These are phyloP conservation scores for Synanthedon myopaeformis DNA, from an alignment of 2,888 invertebrate genomes.

Conservation along the genomic window DNA sequence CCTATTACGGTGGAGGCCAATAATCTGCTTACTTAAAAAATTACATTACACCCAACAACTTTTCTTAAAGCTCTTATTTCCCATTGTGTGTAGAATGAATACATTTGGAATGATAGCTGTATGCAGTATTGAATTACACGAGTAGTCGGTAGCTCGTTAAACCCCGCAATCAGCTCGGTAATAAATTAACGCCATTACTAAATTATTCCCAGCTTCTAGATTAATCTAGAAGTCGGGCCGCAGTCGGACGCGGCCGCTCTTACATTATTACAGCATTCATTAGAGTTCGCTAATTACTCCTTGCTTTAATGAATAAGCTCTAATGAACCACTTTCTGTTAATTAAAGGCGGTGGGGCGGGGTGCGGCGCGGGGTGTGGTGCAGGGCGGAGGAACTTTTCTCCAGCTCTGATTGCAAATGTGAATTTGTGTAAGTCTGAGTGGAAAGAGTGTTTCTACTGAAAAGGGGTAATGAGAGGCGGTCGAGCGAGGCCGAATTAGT, in stretches of 20 bases:
- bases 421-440: constrained; percentile 69
- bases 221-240: constrained; percentile 66
- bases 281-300: constrained; percentile 91
- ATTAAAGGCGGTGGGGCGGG: constrained; percentile 77
- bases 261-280: constrained; percentile 86
- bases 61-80: too few species aligned
- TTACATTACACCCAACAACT: too few species aligned
- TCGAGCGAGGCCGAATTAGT: constrained; percentile 55
- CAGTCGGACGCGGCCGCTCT: constrained; percentile 68
- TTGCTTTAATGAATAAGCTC: constrained; percentile 91
- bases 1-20: too few species aligned
- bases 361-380: constrained; percentile 13
- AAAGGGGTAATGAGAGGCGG: constrained; percentile 69
- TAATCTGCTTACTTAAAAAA: too few species aligned
- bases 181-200: constrained; percentile 65
- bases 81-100: too few species aligned
- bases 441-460: constrained; percentile 64
- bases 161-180: constrained; percentile 50
- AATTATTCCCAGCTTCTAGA: constrained; percentile 65
- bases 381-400: constrained; percentile 57
- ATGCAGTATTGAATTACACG: too few species aligned
- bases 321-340: constrained; percentile 93
- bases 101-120: too few species aligned
- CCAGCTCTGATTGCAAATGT: constrained; percentile 70
- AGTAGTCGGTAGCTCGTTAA: constrained; percentile 24